A percentile compares a stretch with the other conserved stretches of the same genome.
Conservation (phyloP, 1,140 invertebrate species). For the Hyposmocoma kahamanoa region DNA sequence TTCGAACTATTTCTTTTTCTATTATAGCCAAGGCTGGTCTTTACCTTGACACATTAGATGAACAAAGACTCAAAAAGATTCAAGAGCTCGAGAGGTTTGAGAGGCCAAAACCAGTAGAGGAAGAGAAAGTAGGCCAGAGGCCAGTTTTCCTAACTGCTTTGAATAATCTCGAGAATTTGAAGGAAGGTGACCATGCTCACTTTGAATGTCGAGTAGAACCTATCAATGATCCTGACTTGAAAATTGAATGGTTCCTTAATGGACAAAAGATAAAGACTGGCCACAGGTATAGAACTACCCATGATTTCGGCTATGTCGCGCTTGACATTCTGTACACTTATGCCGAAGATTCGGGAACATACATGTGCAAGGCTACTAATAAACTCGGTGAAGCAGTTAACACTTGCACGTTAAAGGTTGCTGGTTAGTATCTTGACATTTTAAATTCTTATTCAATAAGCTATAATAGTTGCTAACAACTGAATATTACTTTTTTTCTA, state of each 20-base stretch:
- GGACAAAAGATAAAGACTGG: slow-evolving; percentile 85
- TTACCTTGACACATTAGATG: slow-evolving; percentile 91
- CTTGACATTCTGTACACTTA: slow-evolving; percentile 95
- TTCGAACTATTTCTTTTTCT: slow-evolving; percentile 9
- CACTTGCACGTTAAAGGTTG: slow-evolving; percentile 89
- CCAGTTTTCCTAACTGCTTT: slow-evolving; percentile 91
- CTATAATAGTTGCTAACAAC: too few relatives aligned
- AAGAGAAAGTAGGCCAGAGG: slow-evolving; percentile 85
- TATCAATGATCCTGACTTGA: slow-evolving; percentile 94
- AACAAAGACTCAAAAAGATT: slow-evolving; percentile 91
- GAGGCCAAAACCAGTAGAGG: slow-evolving; percentile 82
- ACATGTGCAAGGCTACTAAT: slow-evolving; percentile 96
- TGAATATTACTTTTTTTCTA: slow-evolving; percentile 51
- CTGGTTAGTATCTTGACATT: slow-evolving; percentile 72
- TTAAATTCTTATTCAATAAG: slow-evolving; percentile 11
- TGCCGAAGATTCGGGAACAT: slow-evolving; percentile 94
- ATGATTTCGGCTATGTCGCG: slow-evolving; percentile 97
- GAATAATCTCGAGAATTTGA: slow-evolving; percentile 87
- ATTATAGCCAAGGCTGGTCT: slow-evolving; percentile 85
- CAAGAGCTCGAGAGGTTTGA: slow-evolving; percentile 89
- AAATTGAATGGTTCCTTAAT: slow-evolving; percentile 97
- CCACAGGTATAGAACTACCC: slow-evolving; percentile 92
- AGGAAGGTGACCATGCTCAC: slow-evolving; percentile 94
- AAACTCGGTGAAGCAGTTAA: slow-evolving; percentile 93
- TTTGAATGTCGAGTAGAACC: slow-evolving; percentile 96